Conservation (phyloP, 2,113 vertebrate species). For the Pachycephala philippinensis region DNA sequence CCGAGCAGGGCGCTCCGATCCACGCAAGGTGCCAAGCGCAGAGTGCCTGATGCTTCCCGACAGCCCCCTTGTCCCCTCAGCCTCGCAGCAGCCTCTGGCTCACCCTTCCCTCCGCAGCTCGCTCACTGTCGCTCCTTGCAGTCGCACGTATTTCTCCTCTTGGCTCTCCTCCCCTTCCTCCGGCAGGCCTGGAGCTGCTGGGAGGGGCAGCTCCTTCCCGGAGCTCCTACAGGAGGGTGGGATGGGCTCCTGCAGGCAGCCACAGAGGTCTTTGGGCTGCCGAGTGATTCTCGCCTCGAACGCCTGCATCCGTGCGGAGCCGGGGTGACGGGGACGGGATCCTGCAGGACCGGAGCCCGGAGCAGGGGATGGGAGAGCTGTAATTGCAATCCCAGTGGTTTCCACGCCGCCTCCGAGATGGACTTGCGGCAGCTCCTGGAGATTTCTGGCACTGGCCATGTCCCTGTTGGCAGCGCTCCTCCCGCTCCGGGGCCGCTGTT, state of each 20-base stretch:
- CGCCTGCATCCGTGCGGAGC: accelerated
- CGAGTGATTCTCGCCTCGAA: accelerated
- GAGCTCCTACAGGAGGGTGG: not conserved
- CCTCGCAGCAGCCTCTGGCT: not conserved
- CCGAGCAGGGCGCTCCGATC: not conserved
- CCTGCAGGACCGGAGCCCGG: accelerated
- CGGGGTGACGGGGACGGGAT: not conserved
- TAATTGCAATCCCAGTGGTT: not conserved
- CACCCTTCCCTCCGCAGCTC: not conserved
- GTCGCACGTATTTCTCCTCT: not conserved
- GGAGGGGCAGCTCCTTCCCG: not conserved
- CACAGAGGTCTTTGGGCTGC: accelerated
- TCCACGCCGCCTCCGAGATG: not conserved
- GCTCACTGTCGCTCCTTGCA: accelerated
- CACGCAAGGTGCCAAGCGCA: accelerated
- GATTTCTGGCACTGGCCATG: not conserved
- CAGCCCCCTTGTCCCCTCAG: not conserved
- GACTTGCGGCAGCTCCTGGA: not conserved
- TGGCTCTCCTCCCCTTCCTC: not conserved
- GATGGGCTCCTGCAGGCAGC: not conserved
- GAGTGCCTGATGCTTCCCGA: not conserved
- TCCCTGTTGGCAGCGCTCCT: conserved; percentile 8
- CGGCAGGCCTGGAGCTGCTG: not conserved
- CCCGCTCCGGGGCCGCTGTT: not conserved
- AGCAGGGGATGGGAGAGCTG: not conserved